A percentile compares a stretch with the other conserved stretches of the same genome.
Evolutionary conservation across 2,888 invertebrate genomes (phyloP).

Genomic region (Escarpia spicata): DNA sequence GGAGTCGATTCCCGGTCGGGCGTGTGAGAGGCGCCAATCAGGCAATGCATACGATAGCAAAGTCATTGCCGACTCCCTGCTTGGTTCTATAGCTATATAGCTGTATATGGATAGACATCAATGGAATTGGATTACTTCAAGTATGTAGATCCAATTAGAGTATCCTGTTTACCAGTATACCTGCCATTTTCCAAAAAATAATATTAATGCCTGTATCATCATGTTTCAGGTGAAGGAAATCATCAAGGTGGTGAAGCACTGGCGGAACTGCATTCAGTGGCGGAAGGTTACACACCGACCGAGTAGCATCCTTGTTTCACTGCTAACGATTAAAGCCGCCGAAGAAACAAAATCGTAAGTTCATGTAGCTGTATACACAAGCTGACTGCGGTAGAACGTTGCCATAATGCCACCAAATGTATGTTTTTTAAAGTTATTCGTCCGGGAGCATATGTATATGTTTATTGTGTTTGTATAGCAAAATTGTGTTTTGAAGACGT

Average conservation of each 20-base stretch:
- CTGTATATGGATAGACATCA: too few relatives aligned
- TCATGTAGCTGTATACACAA: neutral
- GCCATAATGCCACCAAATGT: too few relatives aligned
- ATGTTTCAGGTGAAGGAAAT: constrained; percentile 42
- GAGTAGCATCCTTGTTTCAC: constrained; percentile 41
- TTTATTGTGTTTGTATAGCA: too few relatives aligned
- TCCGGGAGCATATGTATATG: too few relatives aligned
- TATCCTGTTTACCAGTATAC: neutral
- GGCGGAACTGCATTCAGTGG: constrained; percentile 46
- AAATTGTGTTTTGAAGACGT: too few relatives aligned
- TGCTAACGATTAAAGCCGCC: constrained; percentile 44
- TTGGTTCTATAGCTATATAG: too few relatives aligned
- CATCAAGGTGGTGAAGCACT: constrained; percentile 47
- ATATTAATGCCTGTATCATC: neutral
- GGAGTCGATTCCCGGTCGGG: too few relatives aligned
- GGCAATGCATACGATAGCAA: too few relatives aligned
- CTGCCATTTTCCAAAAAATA: neutral
- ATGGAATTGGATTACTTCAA: neutral
- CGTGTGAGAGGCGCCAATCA: too few relatives aligned
- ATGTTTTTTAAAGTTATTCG: too few relatives aligned
- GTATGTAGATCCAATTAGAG: neutral
- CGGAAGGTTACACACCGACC: constrained; percentile 39
- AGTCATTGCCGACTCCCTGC: too few relatives aligned
- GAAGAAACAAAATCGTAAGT: constrained; percentile 43
- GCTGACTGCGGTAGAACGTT: too few relatives aligned